These are phyloP conservation scores for Propithecus perrieri DNA, from an alignment of 2,797 vertebrate species.

Conservation along the genomic window DNA sequence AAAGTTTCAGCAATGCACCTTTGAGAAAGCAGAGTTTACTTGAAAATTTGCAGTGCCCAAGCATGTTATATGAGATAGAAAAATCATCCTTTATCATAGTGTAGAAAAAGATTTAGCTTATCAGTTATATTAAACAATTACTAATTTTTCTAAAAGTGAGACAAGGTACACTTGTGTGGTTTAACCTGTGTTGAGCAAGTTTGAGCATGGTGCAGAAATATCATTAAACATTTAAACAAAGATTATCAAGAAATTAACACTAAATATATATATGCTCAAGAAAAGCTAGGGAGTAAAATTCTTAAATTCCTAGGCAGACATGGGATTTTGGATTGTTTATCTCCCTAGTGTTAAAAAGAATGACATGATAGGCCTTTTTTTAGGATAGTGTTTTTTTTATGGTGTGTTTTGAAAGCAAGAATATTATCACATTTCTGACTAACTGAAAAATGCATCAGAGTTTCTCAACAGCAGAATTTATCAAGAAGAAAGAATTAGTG, in stretches of 20 bases:
- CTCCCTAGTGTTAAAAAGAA: not conserved
- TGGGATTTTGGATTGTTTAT: not conserved
- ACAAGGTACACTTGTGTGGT: constrained; percentile 43
- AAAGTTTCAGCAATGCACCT: constrained; percentile 77
- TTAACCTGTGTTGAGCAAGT: constrained; percentile 59
- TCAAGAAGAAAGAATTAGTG: not conserved
- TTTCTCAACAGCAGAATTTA: not conserved
- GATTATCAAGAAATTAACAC: not conserved
- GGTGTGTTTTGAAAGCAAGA: not conserved
- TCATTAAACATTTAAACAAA: constrained; percentile 26
- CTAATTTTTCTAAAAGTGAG: constrained; percentile 75
- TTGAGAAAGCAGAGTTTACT: constrained; percentile 56
- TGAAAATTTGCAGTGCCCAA: constrained; percentile 51
- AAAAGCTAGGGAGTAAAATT: constrained; percentile 51
- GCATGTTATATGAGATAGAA: constrained; percentile 62
- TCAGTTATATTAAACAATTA: constrained; percentile 50
- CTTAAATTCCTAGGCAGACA: not conserved
- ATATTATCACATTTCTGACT: not conserved
- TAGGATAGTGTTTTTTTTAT: not conserved
- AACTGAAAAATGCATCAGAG: not conserved
- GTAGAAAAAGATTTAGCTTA: constrained; percentile 68
- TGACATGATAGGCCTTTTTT: not conserved
- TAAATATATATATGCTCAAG: constrained; percentile 4
- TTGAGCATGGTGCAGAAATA: constrained; percentile 63
- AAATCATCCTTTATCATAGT: constrained; percentile 67